Evolutionary conservation across 53 echinoderm and acorn worm genomes (phyloP).

Genomic region (Apostichopus leukothele): DNA sequence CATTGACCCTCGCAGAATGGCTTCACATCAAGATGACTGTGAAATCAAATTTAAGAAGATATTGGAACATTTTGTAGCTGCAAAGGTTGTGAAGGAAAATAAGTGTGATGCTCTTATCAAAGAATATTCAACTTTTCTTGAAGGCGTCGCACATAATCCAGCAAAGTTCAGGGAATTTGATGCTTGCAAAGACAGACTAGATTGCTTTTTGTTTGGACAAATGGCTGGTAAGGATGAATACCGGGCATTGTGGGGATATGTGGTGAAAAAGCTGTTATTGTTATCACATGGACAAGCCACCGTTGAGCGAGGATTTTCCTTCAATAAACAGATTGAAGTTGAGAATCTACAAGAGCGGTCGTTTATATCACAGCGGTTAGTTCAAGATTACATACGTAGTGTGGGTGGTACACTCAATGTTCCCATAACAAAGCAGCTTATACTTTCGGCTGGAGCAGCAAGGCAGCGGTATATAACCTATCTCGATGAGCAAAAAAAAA

Average conservation of each 20-base stretch:
- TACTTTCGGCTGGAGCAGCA: constrained; percentile 49
- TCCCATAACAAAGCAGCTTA: constrained; percentile 5
- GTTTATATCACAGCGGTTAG: constrained; percentile 16
- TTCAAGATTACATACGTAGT: not conserved
- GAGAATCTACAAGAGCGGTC: constrained; percentile 11
- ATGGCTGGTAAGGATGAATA: constrained; percentile 47
- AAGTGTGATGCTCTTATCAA: constrained; percentile 49
- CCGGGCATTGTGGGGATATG: constrained; percentile 47
- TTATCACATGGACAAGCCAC: constrained; percentile 62
- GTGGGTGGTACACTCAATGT: not conserved
- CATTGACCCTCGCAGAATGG: constrained; percentile 48
- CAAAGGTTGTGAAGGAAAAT: constrained; percentile 43
- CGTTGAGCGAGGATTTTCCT: constrained; percentile 57
- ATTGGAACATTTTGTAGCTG: constrained; percentile 35
- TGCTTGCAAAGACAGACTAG: constrained; percentile 26
- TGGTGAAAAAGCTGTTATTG: constrained; percentile 46
- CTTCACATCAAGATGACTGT: constrained; percentile 1
- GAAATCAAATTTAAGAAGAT: constrained; percentile 40
- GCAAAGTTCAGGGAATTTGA: constrained; percentile 47
- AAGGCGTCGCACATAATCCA: constrained; percentile 15
- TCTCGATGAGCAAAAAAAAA: constrained; percentile 42
- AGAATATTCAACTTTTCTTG: constrained; percentile 45
- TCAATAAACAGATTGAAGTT: constrained; percentile 41
- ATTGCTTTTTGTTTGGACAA: constrained; percentile 35
- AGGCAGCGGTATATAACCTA: constrained; percentile 45